phyloP scores from a whole-genome alignment of 2,888 invertebrate genomes.

The Tetranychus piercei region DNA sequence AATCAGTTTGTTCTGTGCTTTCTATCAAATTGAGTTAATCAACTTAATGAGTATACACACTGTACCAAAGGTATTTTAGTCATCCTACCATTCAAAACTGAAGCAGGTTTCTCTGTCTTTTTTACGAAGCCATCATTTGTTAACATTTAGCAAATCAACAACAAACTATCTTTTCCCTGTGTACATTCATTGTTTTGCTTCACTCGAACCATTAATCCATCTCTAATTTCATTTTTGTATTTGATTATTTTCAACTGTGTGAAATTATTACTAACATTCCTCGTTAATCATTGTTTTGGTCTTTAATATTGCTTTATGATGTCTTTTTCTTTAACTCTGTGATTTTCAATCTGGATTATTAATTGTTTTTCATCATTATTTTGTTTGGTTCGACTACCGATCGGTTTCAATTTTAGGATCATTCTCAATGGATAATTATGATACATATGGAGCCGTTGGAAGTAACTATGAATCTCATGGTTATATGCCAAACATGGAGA shows the following conservation, averaged over 20 bases:
- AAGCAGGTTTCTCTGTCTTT: not conserved
- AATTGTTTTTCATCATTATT: not conserved
- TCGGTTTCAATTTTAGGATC: not conserved
- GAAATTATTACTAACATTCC: no score
- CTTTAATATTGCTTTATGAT: not conserved
- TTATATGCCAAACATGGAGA: not conserved
- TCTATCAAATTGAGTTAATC: no score
- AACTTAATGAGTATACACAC: no score
- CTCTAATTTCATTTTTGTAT: no score
- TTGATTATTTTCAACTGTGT: no score
- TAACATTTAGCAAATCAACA: not conserved
- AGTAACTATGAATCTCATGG: not conserved
- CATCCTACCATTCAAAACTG: not conserved
- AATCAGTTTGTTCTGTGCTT: not conserved
- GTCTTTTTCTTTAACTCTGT: not conserved
- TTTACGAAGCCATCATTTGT: not conserved
- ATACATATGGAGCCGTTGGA: not conserved
- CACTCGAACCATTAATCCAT: no score
- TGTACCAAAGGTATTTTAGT: not conserved
- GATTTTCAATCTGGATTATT: not conserved
- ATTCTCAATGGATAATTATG: constrained; percentile 3
- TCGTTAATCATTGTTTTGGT: not conserved
- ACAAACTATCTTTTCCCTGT: not conserved
- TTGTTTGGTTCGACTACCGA: not conserved
- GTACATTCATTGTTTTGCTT: no score